Conservation (phyloP, 2,888 invertebrate species). For the Tiliacea aurago region DNA sequence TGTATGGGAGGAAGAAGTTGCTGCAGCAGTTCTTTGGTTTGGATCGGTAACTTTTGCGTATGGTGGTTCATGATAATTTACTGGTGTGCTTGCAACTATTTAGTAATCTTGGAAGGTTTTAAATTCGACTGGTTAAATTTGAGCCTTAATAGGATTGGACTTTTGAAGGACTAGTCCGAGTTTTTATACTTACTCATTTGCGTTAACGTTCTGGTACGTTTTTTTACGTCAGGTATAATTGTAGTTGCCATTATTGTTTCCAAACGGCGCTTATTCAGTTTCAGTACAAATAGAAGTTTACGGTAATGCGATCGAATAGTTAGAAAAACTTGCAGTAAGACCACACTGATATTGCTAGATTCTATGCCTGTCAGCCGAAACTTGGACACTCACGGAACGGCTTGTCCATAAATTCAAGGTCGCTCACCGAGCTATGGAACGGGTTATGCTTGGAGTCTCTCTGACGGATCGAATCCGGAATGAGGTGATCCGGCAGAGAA, state of each 20-base stretch:
- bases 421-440: too few species aligned
- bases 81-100: background rate
- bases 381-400: too few species aligned
- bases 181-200: too few species aligned
- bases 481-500: too few species aligned
- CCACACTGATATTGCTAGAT: background rate
- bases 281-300: background rate
- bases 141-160: too few species aligned
- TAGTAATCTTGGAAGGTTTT: background rate
- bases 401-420: too few species aligned
- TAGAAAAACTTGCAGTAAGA: background rate
- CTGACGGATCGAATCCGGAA: too few species aligned
- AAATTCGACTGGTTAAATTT: background rate
- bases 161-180: background rate
- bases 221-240: background rate
- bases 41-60: conserved; percentile 11
- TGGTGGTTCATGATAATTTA: background rate
- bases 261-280: background rate
- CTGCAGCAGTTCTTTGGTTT: conserved; percentile 14
- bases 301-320: background rate
- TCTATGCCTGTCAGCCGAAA: too few species aligned
- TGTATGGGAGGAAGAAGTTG: conserved; percentile 13
- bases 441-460: too few species aligned
- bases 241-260: background rate
- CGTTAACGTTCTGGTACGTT: too few species aligned